These are phyloP conservation scores for Porphyrio hochstetteri DNA, from an alignment of 2,113 vertebrate genomes.

Conservation along the genomic window DNA sequence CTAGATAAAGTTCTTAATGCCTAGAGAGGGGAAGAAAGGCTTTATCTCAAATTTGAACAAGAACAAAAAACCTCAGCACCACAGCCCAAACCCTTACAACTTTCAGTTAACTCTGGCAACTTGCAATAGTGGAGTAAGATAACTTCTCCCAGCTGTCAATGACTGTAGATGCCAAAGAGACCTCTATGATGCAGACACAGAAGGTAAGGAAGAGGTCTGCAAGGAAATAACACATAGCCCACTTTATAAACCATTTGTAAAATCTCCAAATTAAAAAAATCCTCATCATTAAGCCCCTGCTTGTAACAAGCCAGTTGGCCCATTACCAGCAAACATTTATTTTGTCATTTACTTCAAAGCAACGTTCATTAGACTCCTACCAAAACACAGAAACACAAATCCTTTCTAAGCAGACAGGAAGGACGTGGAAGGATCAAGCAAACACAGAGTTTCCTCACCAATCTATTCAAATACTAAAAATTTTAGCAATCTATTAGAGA, in stretches of 20 bases:
- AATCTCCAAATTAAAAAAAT: not conserved
- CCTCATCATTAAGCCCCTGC: not conserved
- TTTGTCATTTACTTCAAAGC: not conserved
- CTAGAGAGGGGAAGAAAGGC: not conserved
- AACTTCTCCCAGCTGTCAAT: not conserved
- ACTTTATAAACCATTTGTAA: not conserved
- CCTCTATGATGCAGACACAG: not conserved
- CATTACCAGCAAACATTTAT: not conserved
- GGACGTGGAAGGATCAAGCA: not conserved
- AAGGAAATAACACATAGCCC: not conserved
- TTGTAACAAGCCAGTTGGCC: not conserved
- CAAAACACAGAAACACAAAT: fast-evolving
- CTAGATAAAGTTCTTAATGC: not conserved
- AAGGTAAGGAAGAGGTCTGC: not conserved
- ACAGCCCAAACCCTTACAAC: not conserved
- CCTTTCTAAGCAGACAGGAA: not conserved
- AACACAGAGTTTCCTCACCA: not conserved
- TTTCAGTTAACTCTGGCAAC: not conserved
- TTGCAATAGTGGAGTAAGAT: not conserved
- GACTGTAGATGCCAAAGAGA: not conserved
- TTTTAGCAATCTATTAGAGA: not conserved
- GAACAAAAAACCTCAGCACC: fast-evolving
- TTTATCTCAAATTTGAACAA: not conserved
- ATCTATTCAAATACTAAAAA: not conserved
- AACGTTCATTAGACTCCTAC: not conserved